Evolutionary conservation across 23 tunicate species (phyloP).

Genomic region (Trididemnum nubilum): DNA sequence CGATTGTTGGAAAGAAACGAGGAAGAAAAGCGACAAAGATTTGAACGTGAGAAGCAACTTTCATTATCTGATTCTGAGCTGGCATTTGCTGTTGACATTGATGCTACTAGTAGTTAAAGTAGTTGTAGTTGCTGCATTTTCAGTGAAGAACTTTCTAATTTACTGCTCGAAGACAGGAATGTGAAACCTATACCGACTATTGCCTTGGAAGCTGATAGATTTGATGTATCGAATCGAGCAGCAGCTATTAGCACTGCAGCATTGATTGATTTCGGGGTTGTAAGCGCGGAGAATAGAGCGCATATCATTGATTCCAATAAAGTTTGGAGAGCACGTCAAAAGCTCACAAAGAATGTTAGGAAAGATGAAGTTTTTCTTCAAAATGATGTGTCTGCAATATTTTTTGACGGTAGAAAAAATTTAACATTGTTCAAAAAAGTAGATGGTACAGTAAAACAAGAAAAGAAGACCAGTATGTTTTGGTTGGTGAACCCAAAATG

Average conservation of each 20-base stretch:
- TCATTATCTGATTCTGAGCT: background rate
- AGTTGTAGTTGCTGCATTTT: background rate
- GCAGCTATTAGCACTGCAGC: background rate
- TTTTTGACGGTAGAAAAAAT: background rate
- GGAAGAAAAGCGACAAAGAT: background rate
- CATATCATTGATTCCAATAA: background rate
- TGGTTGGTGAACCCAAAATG: background rate
- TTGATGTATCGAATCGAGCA: background rate
- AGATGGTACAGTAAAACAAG: background rate
- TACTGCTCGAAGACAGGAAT: background rate
- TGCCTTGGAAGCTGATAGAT: constrained; percentile 1
- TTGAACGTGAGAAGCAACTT: background rate
- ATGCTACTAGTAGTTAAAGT: background rate
- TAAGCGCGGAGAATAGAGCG: background rate
- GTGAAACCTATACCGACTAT: background rate
- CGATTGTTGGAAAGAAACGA: background rate
- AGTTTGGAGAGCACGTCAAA: background rate
- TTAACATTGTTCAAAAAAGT: background rate
- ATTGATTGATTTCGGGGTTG: background rate
- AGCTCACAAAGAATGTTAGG: background rate
- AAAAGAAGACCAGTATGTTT: background rate
- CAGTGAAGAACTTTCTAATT: background rate
- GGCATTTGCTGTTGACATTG: background rate
- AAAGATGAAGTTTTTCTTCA: background rate
- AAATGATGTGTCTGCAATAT: background rate